phyloP scores from a whole-genome alignment of 1,140 invertebrate genomes.

The Cydia pomonella region DNA sequence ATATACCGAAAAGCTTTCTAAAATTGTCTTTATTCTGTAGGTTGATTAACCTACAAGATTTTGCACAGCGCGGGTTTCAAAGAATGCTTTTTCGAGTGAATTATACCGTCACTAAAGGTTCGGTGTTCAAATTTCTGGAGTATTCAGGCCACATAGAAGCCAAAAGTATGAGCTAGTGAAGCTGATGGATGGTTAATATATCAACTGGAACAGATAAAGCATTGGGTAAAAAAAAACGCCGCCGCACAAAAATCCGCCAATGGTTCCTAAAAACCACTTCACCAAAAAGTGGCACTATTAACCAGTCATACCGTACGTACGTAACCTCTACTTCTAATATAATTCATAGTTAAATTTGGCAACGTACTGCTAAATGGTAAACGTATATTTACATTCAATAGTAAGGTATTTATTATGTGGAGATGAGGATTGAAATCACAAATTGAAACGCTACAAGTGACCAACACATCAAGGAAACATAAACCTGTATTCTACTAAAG shows the following conservation, averaged over 20 bases:
- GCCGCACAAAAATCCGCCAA: too few relatives aligned
- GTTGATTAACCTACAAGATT: too few relatives aligned
- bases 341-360: slow-evolving; percentile 5
- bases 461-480: background rate
- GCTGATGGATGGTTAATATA: too few relatives aligned
- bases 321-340: background rate
- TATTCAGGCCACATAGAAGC: too few relatives aligned
- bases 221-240: too few relatives aligned
- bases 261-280: too few relatives aligned
- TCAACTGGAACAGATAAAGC: too few relatives aligned
- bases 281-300: too few relatives aligned
- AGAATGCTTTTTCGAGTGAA: background rate
- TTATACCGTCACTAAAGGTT: background rate
- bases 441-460: background rate
- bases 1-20: background rate
- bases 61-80: background rate
- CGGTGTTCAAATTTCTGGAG: background rate
- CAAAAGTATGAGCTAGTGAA: too few relatives aligned
- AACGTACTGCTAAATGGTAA: slow-evolving; percentile 11
- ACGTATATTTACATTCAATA: slow-evolving; percentile 24
- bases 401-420: slow-evolving; percentile 25
- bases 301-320: background rate
- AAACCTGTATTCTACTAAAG: background rate
- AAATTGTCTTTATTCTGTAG: background rate
- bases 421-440: background rate